These are phyloP conservation scores for Notocelia uddmanniana DNA, from an alignment of 2,888 invertebrate species.

Conservation along the genomic window DNA sequence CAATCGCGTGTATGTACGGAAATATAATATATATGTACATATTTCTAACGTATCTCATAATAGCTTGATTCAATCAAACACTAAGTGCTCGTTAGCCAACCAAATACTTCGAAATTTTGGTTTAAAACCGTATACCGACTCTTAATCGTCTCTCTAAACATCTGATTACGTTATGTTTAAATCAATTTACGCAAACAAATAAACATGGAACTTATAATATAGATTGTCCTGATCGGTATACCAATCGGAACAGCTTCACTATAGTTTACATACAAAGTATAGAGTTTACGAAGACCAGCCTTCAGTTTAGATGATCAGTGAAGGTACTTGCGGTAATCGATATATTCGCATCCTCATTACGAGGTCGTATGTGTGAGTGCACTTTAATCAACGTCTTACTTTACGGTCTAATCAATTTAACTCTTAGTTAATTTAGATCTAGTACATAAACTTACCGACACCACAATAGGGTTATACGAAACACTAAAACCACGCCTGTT, in stretches of 20 bases:
- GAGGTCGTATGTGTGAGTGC: neutral
- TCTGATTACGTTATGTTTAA: too few species aligned
- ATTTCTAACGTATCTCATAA: too few species aligned
- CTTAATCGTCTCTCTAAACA: too few species aligned
- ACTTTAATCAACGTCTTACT: neutral
- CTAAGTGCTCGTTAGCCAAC: too few species aligned
- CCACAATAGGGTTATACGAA: neutral
- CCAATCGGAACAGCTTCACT: neutral
- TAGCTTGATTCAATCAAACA: too few species aligned
- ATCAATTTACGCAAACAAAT: neutral
- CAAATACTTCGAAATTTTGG: too few species aligned
- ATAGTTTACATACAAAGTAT: constrained; percentile 13
- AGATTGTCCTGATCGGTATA: too few species aligned
- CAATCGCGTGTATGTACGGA: too few species aligned
- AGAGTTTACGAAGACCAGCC: constrained; percentile 1
- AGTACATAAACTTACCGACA: neutral
- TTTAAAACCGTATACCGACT: too few species aligned
- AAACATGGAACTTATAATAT: neutral
- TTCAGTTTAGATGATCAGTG: neutral
- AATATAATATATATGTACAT: too few species aligned
- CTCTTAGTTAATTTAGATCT: neutral
- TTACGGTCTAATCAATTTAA: constrained; percentile 10
- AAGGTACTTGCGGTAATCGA: constrained; percentile 1
- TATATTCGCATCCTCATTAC: neutral
- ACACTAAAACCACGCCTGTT: too few species aligned